Conservation (phyloP, 2,888 invertebrate genomes). For the Empis livida region DNA sequence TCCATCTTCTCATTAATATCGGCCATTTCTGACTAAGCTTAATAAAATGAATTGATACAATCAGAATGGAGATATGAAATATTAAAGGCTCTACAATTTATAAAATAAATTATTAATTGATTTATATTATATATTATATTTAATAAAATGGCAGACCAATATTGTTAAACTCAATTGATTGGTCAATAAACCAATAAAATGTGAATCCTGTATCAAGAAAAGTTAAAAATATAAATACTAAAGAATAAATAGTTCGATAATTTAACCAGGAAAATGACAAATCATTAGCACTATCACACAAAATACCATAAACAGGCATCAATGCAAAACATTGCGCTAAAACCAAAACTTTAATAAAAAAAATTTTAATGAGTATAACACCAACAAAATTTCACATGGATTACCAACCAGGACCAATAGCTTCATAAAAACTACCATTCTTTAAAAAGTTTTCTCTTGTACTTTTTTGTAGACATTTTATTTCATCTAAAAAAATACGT, state of each 20-base stretch:
- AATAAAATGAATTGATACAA: conserved; percentile 29
- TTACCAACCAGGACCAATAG: conserved; percentile 23
- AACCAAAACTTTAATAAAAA: conserved; percentile 22
- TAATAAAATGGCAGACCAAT: conserved; percentile 19
- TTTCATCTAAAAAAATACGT: not conserved
- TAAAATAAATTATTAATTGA: not conserved
- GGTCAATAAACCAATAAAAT: conserved; percentile 19
- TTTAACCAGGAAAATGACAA: conserved; percentile 31
- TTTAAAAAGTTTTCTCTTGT: conserved; percentile 23
- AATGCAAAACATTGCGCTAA: conserved; percentile 40
- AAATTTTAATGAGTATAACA: not conserved
- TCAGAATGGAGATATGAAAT: conserved; percentile 24
- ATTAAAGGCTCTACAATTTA: conserved; percentile 24
- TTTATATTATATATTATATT: not conserved
- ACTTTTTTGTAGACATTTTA: conserved; percentile 16
- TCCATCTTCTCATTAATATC: conserved; percentile 37
- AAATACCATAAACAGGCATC: conserved; percentile 41
- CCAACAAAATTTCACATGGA: not conserved
- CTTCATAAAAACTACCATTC: conserved; percentile 31
- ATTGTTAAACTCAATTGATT: conserved; percentile 24
- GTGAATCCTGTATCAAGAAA: conserved; percentile 17
- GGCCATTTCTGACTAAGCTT: conserved; percentile 42
- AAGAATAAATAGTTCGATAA: conserved; percentile 22
- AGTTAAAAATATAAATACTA: conserved; percentile 18
- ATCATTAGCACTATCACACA: conserved; percentile 31